These are phyloP conservation scores for Polyodon spathula DNA, from an alignment of 2,113 vertebrate genomes.

Conservation along the genomic window DNA sequence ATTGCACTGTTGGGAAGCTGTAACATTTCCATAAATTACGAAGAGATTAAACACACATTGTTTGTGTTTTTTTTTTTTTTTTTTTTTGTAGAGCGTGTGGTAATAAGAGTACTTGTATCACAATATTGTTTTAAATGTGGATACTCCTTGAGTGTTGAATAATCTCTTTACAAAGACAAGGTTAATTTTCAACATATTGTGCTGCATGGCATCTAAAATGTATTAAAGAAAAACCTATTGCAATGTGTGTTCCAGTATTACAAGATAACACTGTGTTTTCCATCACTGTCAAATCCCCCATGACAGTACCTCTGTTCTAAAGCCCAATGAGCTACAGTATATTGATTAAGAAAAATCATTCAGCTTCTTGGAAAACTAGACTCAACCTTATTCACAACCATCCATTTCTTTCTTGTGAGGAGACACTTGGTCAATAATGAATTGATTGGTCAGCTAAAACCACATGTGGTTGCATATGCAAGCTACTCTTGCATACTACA, in stretches of 20 bases:
- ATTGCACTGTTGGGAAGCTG: too few relatives aligned
- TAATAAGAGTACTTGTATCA: too few relatives aligned
- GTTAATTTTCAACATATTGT: too few relatives aligned
- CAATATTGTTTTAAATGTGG: too few relatives aligned
- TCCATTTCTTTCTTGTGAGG: conserved; percentile 56
- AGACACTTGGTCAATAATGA: conserved; percentile 70
- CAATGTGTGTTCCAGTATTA: not conserved
- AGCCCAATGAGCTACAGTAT: conserved; percentile 57
- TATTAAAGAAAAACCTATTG: not conserved
- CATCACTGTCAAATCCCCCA: conserved; percentile 46
- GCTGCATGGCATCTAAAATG: too few relatives aligned
- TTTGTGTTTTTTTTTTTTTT: too few relatives aligned
- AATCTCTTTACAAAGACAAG: too few relatives aligned
- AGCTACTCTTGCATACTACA: too few relatives aligned
- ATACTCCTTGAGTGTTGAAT: too few relatives aligned
- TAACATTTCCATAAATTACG: too few relatives aligned
- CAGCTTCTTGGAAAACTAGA: conserved; percentile 68
- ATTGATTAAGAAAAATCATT: conserved; percentile 67
- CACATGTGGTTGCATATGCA: conserved; percentile 30
- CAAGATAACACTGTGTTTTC: conserved; percentile 25
- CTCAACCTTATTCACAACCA: conserved; percentile 58
- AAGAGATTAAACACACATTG: too few relatives aligned
- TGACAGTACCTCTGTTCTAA: conserved; percentile 67
- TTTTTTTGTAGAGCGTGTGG: too few relatives aligned
- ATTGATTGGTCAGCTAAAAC: conserved; percentile 55